Evolutionary conservation across 2,797 vertebrate species (phyloP), one percentile per base, ranked within the genome.

Genomic region (Spondyliosoma cantharus): DNA sequence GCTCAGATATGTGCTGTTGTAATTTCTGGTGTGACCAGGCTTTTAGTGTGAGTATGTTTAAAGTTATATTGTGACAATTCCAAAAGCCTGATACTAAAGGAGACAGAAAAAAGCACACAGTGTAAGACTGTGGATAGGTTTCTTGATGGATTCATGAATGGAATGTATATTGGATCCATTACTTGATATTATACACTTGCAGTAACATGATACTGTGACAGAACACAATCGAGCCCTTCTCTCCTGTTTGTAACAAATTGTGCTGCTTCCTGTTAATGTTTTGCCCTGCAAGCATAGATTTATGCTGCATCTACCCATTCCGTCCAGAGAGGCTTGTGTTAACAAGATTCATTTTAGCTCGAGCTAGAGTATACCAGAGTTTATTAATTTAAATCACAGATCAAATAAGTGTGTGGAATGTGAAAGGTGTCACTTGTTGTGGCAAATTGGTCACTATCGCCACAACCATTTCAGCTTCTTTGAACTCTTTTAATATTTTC

Each of bases 201-300:
- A 74, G 74, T 49, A 54, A 79, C 52, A 69, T 74, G 74, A 85
- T 22, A 71, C 78, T 68, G 49, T 67, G 45, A 66, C 24, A 52
- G 63, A 62, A 29, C 65, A 48, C 43, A 42, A 25, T 0, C 49
- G 29, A 68, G 67, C 17, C 48, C 49, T 4, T 48, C 17, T 70
- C 71, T 59, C 46, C 22, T 5, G 19, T 52, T 68, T 70, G 72
- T 73, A 60, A 64, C 52, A 53, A 32, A 52, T 27, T 3, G 7
- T 32, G 37, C 22, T n/a, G 27, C 42, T 60, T 69, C 64, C 76
- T 68, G 50, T 76, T 64, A 24, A 52, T 17, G 24, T 68, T 71
- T 68, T 48, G 14, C 27, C 37, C 27, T 27, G 50, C 52, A 49
- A 73, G 69, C 69, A 76, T 0, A 12, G 9, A 53, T 61, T 72